Evolutionary conservation across 2,888 invertebrate genomes (phyloP).

Genomic region (Serripes groenlandicus): DNA sequence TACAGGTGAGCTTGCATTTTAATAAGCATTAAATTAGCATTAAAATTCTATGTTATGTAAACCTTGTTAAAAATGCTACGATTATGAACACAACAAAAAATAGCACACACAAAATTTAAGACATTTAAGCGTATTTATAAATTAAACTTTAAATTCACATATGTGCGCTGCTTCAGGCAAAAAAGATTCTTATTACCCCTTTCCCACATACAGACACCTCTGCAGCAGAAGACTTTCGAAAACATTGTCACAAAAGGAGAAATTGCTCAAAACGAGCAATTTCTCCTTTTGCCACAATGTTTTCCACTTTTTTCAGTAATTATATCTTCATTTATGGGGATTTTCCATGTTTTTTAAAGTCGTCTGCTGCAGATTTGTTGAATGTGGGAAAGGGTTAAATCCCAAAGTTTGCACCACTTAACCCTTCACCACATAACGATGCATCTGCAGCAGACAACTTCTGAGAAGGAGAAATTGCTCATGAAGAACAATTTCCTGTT

Average conservation of each 20-base stretch:
- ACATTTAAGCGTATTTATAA: too few relatives aligned
- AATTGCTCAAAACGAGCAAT: constrained; percentile 4
- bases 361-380: too few relatives aligned
- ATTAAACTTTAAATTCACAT: too few relatives aligned
- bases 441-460: not conserved
- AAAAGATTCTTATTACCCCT: not conserved
- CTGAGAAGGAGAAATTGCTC: not conserved
- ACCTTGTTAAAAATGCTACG: not conserved
- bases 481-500: not conserved
- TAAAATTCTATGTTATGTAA: not conserved
- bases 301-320: not conserved
- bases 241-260: not conserved
- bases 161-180: not conserved
- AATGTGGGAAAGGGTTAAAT: not conserved
- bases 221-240: not conserved
- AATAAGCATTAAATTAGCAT: not conserved
- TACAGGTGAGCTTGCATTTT: not conserved
- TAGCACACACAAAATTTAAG: not conserved
- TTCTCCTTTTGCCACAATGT: not conserved
- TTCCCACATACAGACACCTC: too few relatives aligned
- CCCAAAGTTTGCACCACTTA: not conserved
- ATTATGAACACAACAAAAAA: not conserved
- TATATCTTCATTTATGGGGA: too few relatives aligned
- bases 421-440: too few relatives aligned
- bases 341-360: too few relatives aligned